Base-by-base conservation (phyloP, 2,113 vertebrate genomes). In the Bambusicola thoracicus region DNA sequence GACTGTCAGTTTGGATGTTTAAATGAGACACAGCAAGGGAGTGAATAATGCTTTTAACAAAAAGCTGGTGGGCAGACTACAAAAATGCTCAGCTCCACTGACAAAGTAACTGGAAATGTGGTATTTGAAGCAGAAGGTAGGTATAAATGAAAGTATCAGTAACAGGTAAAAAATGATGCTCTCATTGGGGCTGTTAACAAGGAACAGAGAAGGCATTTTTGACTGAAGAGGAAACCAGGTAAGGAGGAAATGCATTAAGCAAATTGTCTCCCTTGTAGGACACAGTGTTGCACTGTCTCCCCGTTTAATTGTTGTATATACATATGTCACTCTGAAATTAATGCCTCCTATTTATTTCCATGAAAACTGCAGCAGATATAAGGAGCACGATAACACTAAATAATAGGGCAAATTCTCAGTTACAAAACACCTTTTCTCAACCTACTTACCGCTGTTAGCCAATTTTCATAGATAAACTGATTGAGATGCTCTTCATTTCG, bases 1-100 rank as follows among this genome's bases (percentile, higher is more conserved):
- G 81, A 89, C 86, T 96, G 96, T 94, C 95, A 96, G 81, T 87
- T 92, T 87, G 84, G 81, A 81, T 88, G 93, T 66, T 93, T 85
- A 94, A 96, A 95, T 90, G 81, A 93, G 94, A 72, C 74, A 72
- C 51, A 81, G 81, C 70, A 77, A 65, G 70, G 55, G 58, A 87
- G 73, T 53, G 79, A 81, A 89, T 81, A 85, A 89, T 66, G 88
- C 84, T 89, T 93, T 92, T 80, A 87, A 87, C 70, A 85, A 77
- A 91, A 82, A 40, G 34, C n/a, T 75, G 72, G 82, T 82, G 78
- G 66, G 58, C 58, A 85, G 80, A 46, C 56, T 24, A 49, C 73
- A 29, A 36, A 84, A 82, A 90, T 61, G 2, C 55, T 66, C 63
- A 18, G 49, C 36, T 80, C 38, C 29, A 18, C 58, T 92, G 91